These are phyloP conservation scores for Acanthopagrus latus DNA, from an alignment of 2,797 vertebrate genomes.

Conservation along the genomic window DNA sequence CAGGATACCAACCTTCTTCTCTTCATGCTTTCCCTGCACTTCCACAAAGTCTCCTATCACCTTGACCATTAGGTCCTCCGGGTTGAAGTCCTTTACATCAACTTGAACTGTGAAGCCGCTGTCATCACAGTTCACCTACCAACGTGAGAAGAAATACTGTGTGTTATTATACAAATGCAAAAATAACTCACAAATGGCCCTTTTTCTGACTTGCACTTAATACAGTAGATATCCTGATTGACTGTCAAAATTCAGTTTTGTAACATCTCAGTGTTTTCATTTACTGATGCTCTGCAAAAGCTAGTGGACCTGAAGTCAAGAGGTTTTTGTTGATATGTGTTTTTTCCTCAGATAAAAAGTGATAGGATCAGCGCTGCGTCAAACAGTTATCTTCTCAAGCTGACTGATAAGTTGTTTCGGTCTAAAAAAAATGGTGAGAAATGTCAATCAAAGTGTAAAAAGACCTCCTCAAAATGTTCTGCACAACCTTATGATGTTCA, in stretches of 20 bases:
- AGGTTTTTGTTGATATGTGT: no score
- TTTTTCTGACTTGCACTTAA: background rate
- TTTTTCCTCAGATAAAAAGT: no score
- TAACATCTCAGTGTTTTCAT: background rate
- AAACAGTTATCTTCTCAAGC: no score
- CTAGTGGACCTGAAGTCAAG: no score
- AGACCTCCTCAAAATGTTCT: no score
- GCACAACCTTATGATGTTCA: no score
- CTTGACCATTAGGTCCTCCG: slow-evolving; percentile 85
- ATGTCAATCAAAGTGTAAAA: no score
- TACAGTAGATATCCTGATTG: background rate
- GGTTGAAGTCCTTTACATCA: slow-evolving; percentile 85
- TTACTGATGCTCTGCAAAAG: no score
- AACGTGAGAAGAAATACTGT: slow-evolving; percentile 18
- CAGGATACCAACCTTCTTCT: slow-evolving; percentile 80
- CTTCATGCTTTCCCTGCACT: slow-evolving; percentile 86
- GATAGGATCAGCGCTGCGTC: no score
- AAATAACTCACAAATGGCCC: background rate
- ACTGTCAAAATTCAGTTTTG: background rate
- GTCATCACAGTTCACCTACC: slow-evolving; percentile 82
- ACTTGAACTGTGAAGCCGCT: slow-evolving; percentile 83
- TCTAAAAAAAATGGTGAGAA: no score
- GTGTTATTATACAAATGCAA: background rate
- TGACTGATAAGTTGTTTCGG: no score
- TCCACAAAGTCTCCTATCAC: slow-evolving; percentile 86